A percentile compares a stretch with the other conserved stretches of the same genome.
These are phyloP conservation scores for Phymorhynchus buccinoides DNA, from an alignment of 1,140 invertebrate genomes.

Conservation along the genomic window DNA sequence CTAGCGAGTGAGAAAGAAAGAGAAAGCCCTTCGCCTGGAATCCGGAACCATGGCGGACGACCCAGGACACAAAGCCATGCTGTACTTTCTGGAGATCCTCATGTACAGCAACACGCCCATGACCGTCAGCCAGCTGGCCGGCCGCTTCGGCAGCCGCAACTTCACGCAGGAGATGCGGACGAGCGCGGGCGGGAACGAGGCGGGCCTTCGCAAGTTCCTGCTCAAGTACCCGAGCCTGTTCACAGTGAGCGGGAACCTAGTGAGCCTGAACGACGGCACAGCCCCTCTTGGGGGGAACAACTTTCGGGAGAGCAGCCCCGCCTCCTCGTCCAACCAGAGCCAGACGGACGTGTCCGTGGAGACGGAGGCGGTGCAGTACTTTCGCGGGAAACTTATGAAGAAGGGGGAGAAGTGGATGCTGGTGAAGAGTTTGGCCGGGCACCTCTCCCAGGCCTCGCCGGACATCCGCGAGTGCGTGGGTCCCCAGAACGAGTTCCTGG, in stretches of 20 bases:
- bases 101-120: constrained; percentile 72
- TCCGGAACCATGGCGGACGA: constrained; percentile 70
- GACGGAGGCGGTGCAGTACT: constrained; percentile 74
- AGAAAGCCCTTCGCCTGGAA: no score
- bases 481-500: constrained; percentile 73
- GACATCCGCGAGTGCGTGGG: constrained; percentile 74
- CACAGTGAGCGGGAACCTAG: constrained; percentile 72
- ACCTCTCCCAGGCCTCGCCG: constrained; percentile 72
- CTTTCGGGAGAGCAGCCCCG: constrained; percentile 66
- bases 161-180: constrained; percentile 74
- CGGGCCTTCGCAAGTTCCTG: constrained; percentile 73
- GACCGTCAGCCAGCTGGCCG: constrained; percentile 72
- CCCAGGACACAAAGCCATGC: constrained; percentile 73
- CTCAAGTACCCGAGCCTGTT: constrained; percentile 74
- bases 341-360: constrained; percentile 70
- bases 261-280: constrained; percentile 69
- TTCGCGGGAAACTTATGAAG: constrained; percentile 70
- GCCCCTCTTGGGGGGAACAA: constrained; percentile 66
- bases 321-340: constrained; percentile 60
- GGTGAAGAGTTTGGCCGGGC: constrained; percentile 73
- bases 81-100: constrained; percentile 74
- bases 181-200: constrained; percentile 73
- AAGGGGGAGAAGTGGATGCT: constrained; percentile 73
- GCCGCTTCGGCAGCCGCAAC: constrained; percentile 72
- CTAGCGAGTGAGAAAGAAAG: background rate